These are phyloP conservation scores for Drosophila elegans DNA, from an alignment of 1,140 invertebrate species.

Conservation along the genomic window DNA sequence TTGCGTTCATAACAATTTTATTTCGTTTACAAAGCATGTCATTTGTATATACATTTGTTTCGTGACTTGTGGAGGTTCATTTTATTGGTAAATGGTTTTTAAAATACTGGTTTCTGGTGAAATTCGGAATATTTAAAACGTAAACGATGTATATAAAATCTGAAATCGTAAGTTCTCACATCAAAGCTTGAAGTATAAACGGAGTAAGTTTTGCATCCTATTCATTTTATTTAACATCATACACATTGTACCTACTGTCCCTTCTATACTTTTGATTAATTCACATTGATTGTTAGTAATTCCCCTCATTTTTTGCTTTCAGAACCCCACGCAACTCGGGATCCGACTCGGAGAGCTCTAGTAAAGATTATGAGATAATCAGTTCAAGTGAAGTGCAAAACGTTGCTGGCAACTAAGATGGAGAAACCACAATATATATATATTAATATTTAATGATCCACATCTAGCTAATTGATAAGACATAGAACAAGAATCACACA, in stretches of 20 bases:
- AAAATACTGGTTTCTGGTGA: slow-evolving; percentile 9
- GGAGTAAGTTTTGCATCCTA: slow-evolving; percentile 62
- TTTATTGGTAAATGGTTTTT: slow-evolving; percentile 32
- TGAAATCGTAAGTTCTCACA: slow-evolving; percentile 15
- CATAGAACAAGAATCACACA: slow-evolving; percentile 49
- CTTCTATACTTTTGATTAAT: slow-evolving; percentile 15
- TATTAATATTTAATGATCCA: slow-evolving; percentile 56
- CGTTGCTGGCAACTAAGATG: slow-evolving; percentile 70
- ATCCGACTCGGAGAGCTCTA: slow-evolving; percentile 80
- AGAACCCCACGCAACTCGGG: slow-evolving; percentile 73
- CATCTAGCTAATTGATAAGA: slow-evolving; percentile 74
- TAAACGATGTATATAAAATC: slow-evolving; percentile 2
- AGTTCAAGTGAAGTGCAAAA: slow-evolving; percentile 84
- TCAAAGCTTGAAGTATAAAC: slow-evolving; percentile 47
- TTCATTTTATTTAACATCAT: slow-evolving; percentile 9
- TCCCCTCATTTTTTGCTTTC: slow-evolving; percentile 33
- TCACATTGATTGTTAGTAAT: slow-evolving; percentile 1
- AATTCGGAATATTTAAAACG: not conserved
- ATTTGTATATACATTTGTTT: slow-evolving; percentile 45
- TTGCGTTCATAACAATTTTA: slow-evolving; percentile 32
- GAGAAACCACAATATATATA: slow-evolving; percentile 55
- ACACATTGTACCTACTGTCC: not conserved
- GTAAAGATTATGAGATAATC: slow-evolving; percentile 84
- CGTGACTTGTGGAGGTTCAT: slow-evolving; percentile 20
- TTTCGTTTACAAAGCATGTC: slow-evolving; percentile 34